phyloP scores from a whole-genome alignment of 2,797 vertebrate genomes.

The Chelmon rostratus region DNA sequence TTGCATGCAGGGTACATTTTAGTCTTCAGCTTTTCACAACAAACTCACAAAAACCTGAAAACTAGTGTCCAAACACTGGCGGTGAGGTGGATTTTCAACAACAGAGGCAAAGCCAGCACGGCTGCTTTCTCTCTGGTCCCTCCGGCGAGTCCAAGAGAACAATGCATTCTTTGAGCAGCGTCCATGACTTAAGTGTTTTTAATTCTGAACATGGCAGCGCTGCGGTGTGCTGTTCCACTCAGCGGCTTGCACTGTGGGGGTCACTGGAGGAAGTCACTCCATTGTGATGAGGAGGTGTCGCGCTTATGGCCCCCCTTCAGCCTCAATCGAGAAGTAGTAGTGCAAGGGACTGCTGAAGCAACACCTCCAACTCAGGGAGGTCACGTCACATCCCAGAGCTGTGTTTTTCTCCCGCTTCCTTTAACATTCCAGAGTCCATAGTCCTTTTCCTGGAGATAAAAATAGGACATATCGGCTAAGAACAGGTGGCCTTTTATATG shows the following conservation, averaged over 20 bases:
- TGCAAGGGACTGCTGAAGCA: constrained; percentile 48
- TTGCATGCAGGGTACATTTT: not conserved
- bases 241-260: constrained; percentile 62
- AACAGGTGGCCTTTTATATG: constrained; percentile 9
- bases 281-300: constrained; percentile 62
- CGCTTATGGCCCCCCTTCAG: constrained; percentile 61
- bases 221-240: constrained; percentile 70
- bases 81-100: constrained; percentile 43
- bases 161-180: constrained; percentile 82
- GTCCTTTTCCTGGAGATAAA: constrained; percentile 81
- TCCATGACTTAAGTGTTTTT: constrained; percentile 81
- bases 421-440: constrained; percentile 75
- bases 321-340: constrained; percentile 50
- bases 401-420: constrained; percentile 83
- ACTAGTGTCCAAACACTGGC: constrained; percentile 25
- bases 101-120: constrained; percentile 44
- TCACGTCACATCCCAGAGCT: constrained; percentile 80
- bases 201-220: constrained; percentile 79
- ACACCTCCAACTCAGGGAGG: constrained; percentile 51
- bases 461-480: constrained; percentile 46
- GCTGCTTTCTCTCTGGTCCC: constrained; percentile 51
- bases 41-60: constrained; percentile 21
- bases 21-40: not conserved
- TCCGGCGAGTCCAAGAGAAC: constrained; percentile 68
- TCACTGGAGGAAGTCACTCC: constrained; percentile 55